A percentile compares a stretch with the other conserved stretches of the same genome.
phyloP scores from a whole-genome alignment of 2,113 vertebrate species.

The Athene cunicularia region DNA sequence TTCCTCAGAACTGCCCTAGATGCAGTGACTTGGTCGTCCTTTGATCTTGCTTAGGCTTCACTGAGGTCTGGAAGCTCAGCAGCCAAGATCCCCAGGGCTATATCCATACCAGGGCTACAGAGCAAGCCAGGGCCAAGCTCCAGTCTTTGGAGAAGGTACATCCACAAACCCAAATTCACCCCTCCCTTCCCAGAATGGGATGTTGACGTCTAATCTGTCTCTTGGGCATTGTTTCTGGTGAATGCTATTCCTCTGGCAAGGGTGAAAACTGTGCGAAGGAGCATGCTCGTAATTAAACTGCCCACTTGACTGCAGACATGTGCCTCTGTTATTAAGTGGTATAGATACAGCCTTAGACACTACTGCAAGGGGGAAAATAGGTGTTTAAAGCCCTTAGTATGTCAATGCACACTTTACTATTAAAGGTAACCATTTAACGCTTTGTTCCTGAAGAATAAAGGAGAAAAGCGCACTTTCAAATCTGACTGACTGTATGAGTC shows the following conservation, averaged over 20 bases:
- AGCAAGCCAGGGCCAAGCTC: not conserved
- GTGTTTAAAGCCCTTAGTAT: not conserved
- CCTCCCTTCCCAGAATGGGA: not conserved
- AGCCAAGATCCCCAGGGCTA: not conserved
- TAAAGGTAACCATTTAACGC: not conserved
- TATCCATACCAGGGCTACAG: fast-evolving
- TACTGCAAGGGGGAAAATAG: not conserved
- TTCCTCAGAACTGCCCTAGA: not conserved
- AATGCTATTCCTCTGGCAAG: not conserved
- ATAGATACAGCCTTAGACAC: not conserved
- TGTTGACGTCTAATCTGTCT: not conserved
- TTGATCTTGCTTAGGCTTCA: not conserved
- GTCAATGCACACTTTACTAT: not conserved
- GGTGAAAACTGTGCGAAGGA: not conserved
- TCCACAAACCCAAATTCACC: not conserved
- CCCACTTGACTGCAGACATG: not conserved
- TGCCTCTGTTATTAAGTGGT: not conserved
- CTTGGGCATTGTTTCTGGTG: not conserved
- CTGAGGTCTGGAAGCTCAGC: not conserved
- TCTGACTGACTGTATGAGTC: not conserved
- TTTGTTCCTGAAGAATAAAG: not conserved
- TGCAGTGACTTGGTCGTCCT: not conserved
- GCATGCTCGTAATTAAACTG: not conserved
- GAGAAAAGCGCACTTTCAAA: not conserved
- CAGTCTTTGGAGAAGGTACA: not conserved